Evolutionary conservation across 2,113 vertebrate genomes (phyloP).

Genomic region (Bagarius yarrelli): DNA sequence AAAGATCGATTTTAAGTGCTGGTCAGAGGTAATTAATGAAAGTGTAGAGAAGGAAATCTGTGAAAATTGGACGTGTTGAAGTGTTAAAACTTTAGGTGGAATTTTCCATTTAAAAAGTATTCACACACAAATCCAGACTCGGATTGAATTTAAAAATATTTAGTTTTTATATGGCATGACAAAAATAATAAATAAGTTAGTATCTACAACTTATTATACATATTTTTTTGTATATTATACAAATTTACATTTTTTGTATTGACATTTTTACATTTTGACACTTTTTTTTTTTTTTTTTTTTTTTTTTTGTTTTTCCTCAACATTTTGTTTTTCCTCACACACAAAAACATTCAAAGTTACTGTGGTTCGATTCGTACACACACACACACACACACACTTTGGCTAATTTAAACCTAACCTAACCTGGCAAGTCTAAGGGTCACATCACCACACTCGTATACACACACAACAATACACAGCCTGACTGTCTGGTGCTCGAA

Average conservation of each 20-base stretch:
- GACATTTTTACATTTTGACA: slow-evolving; percentile 61
- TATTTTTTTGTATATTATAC: slow-evolving; percentile 74
- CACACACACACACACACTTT: slow-evolving; percentile 46
- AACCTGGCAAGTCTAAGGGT: slow-evolving; percentile 57
- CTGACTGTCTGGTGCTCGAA: slow-evolving; percentile 32
- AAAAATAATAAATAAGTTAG: slow-evolving; percentile 88
- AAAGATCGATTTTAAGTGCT: too few relatives aligned
- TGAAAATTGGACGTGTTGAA: too few relatives aligned
- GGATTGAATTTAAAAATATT: slow-evolving; percentile 60
- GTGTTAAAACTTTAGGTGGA: not conserved
- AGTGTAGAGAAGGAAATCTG: too few relatives aligned
- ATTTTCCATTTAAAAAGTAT: not conserved
- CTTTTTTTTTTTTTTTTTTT: too few relatives aligned
- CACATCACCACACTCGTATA: slow-evolving; percentile 33
- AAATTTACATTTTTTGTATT: slow-evolving; percentile 75
- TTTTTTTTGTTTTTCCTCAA: slow-evolving; percentile 54
- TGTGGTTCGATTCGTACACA: slow-evolving; percentile 43
- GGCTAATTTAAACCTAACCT: slow-evolving; percentile 49
- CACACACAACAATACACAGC: slow-evolving; percentile 39
- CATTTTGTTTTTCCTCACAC: slow-evolving; percentile 46
- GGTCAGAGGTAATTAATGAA: too few relatives aligned
- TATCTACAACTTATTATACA: slow-evolving; percentile 94
- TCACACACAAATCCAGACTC: slow-evolving; percentile 3
- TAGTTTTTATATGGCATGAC: slow-evolving; percentile 58
- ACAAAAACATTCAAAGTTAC: slow-evolving; percentile 36